phyloP scores from a whole-genome alignment of 1,140 invertebrate genomes.

The Drosophila pallidifrons region DNA sequence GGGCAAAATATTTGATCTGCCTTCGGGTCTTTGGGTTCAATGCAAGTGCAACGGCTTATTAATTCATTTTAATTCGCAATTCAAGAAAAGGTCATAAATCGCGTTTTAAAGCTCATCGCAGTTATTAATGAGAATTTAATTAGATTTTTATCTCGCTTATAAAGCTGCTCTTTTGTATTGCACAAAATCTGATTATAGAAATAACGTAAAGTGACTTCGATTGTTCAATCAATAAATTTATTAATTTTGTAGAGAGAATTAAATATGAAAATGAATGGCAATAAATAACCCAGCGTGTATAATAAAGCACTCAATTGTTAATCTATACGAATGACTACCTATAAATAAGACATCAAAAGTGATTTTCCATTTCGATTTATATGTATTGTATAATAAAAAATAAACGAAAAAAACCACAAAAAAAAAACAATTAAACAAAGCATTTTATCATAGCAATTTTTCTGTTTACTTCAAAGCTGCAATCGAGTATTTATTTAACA shows the following conservation, averaged over 20 bases:
- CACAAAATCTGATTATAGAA: background rate
- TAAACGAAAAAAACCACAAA: background rate
- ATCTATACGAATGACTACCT: background rate
- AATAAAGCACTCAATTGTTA: background rate
- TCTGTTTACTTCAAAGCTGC: background rate
- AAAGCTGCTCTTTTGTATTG: constrained; percentile 7
- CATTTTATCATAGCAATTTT: constrained; percentile 3
- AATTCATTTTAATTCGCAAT: constrained; percentile 22
- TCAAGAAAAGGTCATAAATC: constrained; percentile 8
- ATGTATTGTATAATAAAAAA: background rate
- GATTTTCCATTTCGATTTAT: background rate
- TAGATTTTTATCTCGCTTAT: constrained; percentile 19
- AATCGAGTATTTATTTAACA: background rate
- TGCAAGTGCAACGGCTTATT: constrained; percentile 13
- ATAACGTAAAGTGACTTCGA: constrained; percentile 5
- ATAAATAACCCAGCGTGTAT: background rate
- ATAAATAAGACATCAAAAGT: constrained; percentile 7
- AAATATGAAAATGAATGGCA: constrained; percentile 4
- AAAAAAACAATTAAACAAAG: constrained; percentile 3
- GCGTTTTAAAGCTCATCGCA: constrained; percentile 2
- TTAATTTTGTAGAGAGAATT: constrained; percentile 14
- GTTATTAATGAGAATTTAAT: constrained; percentile 42
- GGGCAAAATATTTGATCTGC: constrained; percentile 14
- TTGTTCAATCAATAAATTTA: constrained; percentile 14
- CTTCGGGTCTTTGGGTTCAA: constrained; percentile 22